A percentile compares a stretch with the other conserved stretches of the same genome.
Conservation (phyloP, 2,888 invertebrate genomes). For the Baccha elongata region DNA sequence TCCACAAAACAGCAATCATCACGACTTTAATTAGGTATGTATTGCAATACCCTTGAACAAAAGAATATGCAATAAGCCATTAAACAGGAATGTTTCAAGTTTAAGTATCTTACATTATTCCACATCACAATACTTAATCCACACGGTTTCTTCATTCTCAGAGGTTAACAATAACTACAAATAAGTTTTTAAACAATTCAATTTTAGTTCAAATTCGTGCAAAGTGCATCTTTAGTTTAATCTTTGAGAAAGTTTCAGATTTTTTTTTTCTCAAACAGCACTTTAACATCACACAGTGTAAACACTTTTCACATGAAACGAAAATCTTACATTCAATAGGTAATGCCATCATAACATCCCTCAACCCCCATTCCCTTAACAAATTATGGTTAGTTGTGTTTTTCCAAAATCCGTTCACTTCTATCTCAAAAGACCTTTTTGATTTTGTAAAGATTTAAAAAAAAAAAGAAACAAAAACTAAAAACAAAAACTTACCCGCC, state of each 20-base stretch:
- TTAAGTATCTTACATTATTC: neutral
- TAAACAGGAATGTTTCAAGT: neutral
- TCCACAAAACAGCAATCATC: too few species aligned
- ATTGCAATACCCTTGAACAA: too few species aligned
- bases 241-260: neutral
- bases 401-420: constrained; percentile 22
- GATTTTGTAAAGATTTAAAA: constrained; percentile 13
- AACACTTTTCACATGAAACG: constrained; percentile 15
- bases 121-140: neutral
- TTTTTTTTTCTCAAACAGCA: constrained; percentile 1
- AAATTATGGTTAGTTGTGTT: constrained; percentile 7
- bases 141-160: neutral
- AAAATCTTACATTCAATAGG: neutral
- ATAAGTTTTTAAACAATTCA: constrained; percentile 33
- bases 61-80: neutral
- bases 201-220: constrained; percentile 21
- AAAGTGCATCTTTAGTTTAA: constrained; percentile 19
- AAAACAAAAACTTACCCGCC: constrained; percentile 47
- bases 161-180: neutral
- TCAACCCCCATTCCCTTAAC: neutral
- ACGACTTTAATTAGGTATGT: too few species aligned
- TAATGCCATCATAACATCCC: neutral
- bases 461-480: constrained; percentile 10
- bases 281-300: constrained; percentile 2
- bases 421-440: constrained; percentile 3